Evolutionary conservation across 2,797 vertebrate genomes (phyloP).

Genomic region (Intellagama lesueurii): DNA sequence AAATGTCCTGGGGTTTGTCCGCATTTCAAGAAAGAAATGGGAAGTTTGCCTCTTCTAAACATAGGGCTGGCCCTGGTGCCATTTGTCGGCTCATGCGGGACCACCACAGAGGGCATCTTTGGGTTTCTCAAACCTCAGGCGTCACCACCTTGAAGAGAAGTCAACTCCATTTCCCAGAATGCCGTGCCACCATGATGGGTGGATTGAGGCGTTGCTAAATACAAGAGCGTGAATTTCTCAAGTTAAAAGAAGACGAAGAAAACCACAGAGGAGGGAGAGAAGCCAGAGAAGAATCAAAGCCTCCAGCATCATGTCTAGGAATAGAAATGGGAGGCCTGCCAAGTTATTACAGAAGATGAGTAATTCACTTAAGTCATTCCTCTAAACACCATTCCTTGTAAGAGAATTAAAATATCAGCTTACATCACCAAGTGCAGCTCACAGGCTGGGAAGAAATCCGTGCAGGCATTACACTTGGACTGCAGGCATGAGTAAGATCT

Average conservation of each 20-base stretch:
- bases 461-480: conserved; percentile 12
- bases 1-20: neutral
- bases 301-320: conserved; percentile 74
- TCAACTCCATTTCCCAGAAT: conserved; percentile 67
- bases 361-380: conserved; percentile 79
- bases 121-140: neutral
- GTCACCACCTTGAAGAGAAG: neutral
- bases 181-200: neutral
- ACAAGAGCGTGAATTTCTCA: conserved; percentile 59
- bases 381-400: conserved; percentile 76
- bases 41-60: neutral
- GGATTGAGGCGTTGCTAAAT: conserved; percentile 8
- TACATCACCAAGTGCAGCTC: conserved; percentile 64
- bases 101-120: too few species aligned
- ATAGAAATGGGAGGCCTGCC: conserved; percentile 71
- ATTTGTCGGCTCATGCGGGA: too few species aligned
- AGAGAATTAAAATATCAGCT: conserved; percentile 77
- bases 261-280: neutral
- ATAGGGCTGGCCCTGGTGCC: too few species aligned
- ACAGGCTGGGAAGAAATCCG: neutral
- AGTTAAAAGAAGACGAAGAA: conserved; percentile 3
- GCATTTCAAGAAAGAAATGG: neutral
- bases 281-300: conserved; percentile 62
- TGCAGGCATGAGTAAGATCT: conserved; percentile 23
- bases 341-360: conserved; percentile 76